Conservation (phyloP, 2,113 vertebrate species). For the Pholis gunnellus region DNA sequence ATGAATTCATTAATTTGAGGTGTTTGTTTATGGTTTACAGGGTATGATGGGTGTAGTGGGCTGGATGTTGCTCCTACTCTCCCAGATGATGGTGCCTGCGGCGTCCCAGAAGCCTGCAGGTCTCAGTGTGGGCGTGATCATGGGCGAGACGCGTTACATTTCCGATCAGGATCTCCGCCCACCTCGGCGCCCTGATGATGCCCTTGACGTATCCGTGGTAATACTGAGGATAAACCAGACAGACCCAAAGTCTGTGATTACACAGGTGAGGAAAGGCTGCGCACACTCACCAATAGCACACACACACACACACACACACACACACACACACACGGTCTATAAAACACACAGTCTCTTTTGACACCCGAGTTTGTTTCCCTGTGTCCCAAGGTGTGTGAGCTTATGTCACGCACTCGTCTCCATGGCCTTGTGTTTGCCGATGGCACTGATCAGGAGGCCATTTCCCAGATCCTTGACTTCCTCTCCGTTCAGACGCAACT, state of each 20-base stretch:
- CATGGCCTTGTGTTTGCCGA: constrained; percentile 98
- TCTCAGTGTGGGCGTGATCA: constrained; percentile 92
- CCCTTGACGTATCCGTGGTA: constrained; percentile 90
- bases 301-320: constrained; percentile 14
- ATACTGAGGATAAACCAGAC: constrained; percentile 93
- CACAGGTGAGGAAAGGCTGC: constrained; percentile 66
- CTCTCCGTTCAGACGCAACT: constrained; percentile 97
- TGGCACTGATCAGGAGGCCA: constrained; percentile 96
- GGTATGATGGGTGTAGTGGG: constrained; percentile 89
- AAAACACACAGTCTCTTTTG: background rate
- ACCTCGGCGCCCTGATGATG: constrained; percentile 86
- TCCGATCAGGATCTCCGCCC: constrained; percentile 88
- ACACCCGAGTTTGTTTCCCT: constrained; percentile 50
- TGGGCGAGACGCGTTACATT: constrained; percentile 90
- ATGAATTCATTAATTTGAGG: background rate
- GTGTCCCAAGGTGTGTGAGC: constrained; percentile 90
- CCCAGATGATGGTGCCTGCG: constrained; percentile 82
- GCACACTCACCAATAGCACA: background rate
- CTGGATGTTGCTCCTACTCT: constrained; percentile 90
- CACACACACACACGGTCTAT: background rate
- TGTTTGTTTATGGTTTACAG: constrained; percentile 50
- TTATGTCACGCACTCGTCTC: constrained; percentile 94
- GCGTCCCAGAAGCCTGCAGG: constrained; percentile 90
- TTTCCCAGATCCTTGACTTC: constrained; percentile 99
- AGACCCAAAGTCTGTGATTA: constrained; percentile 89